Conservation (phyloP, 2,113 vertebrate species). For the Bothrops jararaca region DNA sequence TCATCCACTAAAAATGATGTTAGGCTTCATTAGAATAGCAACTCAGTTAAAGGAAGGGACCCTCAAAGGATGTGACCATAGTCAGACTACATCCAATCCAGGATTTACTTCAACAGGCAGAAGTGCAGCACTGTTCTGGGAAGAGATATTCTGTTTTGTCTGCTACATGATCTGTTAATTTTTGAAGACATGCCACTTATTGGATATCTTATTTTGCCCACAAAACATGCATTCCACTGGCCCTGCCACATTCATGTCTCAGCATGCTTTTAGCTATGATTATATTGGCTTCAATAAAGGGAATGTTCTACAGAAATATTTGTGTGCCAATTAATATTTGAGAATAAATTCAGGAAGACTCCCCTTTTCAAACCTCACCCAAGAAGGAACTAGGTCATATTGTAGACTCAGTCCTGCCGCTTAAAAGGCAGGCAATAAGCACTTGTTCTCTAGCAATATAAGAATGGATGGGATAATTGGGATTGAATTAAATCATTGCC, state of each 20-base stretch:
- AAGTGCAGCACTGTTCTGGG: background rate
- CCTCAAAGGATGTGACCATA: background rate
- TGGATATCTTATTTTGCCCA: background rate
- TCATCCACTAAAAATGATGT: background rate
- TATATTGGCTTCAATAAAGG: background rate
- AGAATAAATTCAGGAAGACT: background rate
- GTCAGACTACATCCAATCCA: background rate
- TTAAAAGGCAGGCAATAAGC: background rate
- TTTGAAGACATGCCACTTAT: background rate
- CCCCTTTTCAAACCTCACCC: background rate
- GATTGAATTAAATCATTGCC: background rate
- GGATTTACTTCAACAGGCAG: background rate
- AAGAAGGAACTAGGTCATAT: background rate
- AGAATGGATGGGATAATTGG: background rate
- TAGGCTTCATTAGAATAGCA: background rate
- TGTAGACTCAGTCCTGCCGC: background rate
- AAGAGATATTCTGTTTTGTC: background rate
- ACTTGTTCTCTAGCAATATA: background rate
- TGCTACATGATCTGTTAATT: background rate
- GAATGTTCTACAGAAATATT: background rate
- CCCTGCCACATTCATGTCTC: background rate
- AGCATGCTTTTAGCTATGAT: background rate
- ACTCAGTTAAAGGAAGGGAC: background rate
- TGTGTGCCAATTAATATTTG: background rate
- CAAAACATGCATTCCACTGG: background rate